Conservation (phyloP, 2,888 invertebrate species). For the Lasioglossum pauxillum region DNA sequence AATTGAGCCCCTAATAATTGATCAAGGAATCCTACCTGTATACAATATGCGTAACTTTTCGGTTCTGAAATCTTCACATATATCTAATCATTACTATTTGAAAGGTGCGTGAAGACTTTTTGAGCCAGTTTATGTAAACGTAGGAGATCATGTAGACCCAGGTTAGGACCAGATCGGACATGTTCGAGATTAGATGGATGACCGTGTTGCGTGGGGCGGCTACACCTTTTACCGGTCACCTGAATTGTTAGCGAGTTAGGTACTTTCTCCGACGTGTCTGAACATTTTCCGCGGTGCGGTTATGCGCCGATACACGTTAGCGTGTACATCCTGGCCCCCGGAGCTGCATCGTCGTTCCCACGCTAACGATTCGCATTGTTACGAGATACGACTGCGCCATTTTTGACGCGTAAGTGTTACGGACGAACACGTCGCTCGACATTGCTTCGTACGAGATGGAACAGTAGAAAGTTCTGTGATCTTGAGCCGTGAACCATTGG, state of each 20-base stretch:
- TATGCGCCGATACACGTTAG: background rate
- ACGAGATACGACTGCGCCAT: conserved; percentile 6
- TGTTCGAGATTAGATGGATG: background rate
- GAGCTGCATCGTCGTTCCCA: conserved; percentile 2
- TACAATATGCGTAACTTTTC: too few relatives aligned
- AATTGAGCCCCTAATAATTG: too few relatives aligned
- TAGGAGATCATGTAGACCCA: background rate
- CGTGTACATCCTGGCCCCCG: conserved; percentile 3
- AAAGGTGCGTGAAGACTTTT: background rate
- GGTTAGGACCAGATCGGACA: background rate
- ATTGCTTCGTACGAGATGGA: background rate
- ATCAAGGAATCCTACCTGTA: too few relatives aligned
- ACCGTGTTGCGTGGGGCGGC: conserved; percentile 3
- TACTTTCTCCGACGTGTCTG: conserved; percentile 1
- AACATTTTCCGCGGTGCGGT: background rate
- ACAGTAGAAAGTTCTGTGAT: conserved; percentile 1
- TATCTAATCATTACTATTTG: background rate
- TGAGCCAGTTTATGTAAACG: background rate
- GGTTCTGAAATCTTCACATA: background rate
- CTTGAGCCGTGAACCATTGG: background rate
- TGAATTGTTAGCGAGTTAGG: background rate
- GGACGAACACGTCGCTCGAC: conserved; percentile 6
- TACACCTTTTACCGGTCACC: conserved; percentile 11
- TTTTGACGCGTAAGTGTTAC: conserved; percentile 6
- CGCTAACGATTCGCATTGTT: conserved; percentile 6